phyloP scores from a whole-genome alignment of 2,888 invertebrate species.

The Ormyrus thymus region DNA sequence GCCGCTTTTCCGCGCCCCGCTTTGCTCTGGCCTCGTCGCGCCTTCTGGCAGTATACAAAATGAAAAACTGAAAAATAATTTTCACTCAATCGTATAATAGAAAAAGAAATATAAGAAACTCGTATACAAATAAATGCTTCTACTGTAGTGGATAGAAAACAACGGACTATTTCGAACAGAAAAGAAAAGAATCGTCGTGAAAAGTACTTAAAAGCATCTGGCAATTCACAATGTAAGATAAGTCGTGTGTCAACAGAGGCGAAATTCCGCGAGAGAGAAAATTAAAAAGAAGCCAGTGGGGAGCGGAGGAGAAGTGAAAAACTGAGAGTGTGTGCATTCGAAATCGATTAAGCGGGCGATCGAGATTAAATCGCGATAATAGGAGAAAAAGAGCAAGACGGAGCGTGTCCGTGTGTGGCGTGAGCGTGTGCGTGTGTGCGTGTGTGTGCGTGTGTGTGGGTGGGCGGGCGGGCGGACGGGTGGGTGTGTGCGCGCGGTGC shows the following conservation, averaged over 20 bases:
- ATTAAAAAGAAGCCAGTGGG: too few relatives aligned
- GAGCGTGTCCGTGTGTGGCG: too few relatives aligned
- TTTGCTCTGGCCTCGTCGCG: conserved; percentile 3
- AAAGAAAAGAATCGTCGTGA: not conserved
- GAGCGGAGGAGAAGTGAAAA: too few relatives aligned
- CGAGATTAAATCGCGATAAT: conserved; percentile 44
- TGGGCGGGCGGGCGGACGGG: too few relatives aligned
- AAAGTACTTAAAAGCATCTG: conserved; percentile 26
- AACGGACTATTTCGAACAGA: conserved; percentile 5
- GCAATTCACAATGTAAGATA: conserved; percentile 26
- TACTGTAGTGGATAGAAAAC: conserved; percentile 33
- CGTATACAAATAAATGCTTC: conserved; percentile 29
- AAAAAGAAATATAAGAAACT: conserved; percentile 1
- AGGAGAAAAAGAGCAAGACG: conserved; percentile 27
- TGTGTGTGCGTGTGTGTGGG: too few relatives aligned
- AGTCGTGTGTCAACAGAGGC: not conserved
- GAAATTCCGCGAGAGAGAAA: not conserved
- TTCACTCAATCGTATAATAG: conserved; percentile 17
- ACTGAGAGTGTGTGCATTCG: conserved; percentile 16
- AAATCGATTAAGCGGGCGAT: conserved; percentile 36
- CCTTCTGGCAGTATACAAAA: conserved; percentile 14
- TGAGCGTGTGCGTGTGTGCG: too few relatives aligned
- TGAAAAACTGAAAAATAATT: not conserved
- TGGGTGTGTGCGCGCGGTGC: too few relatives aligned
- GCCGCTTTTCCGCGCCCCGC: not conserved